A percentile compares a stretch with the other conserved stretches of the same genome.
Evolutionary conservation across 2,797 vertebrate genomes (phyloP).

Genomic region (Paratrypauchen microcephalus): DNA sequence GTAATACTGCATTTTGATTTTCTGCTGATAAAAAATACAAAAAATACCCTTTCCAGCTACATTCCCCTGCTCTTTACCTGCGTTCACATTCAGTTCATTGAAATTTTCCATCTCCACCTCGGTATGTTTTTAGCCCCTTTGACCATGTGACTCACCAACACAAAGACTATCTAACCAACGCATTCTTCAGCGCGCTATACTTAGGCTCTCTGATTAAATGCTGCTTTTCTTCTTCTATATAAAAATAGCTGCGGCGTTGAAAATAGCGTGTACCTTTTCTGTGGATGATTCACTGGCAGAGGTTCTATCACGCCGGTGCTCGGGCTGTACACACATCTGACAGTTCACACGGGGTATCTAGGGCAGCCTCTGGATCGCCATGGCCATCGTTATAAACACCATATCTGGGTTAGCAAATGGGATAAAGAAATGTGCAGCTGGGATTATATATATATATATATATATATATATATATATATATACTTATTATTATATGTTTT

Average conservation of each 20-base stretch:
- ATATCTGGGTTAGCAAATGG: no score
- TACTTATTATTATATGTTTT: no score
- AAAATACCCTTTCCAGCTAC: background rate
- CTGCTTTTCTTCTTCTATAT: constrained; percentile 1
- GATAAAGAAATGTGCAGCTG: no score
- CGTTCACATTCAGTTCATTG: background rate
- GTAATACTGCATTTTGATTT: background rate
- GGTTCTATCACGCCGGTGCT: constrained; percentile 22
- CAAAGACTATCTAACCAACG: background rate
- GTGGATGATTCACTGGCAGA: constrained; percentile 47
- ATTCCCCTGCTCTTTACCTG: background rate
- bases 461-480: no score
- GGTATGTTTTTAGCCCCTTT: constrained; percentile 1
- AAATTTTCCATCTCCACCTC: background rate
- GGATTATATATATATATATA: no score
- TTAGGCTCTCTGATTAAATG: constrained; percentile 14
- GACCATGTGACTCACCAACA: background rate
- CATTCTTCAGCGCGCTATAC: background rate
- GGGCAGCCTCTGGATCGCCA: constrained; percentile 10
- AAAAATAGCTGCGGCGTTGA: constrained; percentile 40
- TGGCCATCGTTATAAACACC: background rate
- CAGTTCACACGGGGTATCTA: constrained; percentile 23
- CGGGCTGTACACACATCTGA: constrained; percentile 20
- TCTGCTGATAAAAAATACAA: background rate
- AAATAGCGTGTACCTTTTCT: constrained; percentile 31